These are phyloP conservation scores for Tonatia bakeri DNA, from an alignment of 2,113 vertebrate species.

Conservation along the genomic window DNA sequence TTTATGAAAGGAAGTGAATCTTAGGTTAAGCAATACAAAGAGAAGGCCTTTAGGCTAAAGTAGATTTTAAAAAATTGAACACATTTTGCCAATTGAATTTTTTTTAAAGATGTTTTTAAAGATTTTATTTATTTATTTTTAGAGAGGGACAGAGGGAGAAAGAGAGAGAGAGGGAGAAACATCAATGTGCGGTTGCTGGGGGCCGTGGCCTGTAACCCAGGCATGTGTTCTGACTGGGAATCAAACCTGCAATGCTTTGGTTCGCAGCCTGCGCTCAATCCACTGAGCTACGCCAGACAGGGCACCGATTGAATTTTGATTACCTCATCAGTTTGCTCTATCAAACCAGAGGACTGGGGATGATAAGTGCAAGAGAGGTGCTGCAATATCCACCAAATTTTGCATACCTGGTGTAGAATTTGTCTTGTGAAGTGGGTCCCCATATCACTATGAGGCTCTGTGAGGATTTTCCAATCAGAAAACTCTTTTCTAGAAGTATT, in stretches of 20 bases:
- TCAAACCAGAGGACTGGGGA: not conserved
- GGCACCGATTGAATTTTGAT: not conserved
- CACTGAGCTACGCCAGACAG: too few relatives aligned
- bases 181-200: too few relatives aligned
- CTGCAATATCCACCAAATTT: not conserved
- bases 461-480: not conserved
- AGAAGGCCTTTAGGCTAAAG: not conserved
- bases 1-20: not conserved
- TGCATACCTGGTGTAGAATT: not conserved
- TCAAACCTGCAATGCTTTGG: too few relatives aligned
- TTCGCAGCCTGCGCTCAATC: too few relatives aligned
- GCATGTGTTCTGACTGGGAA: too few relatives aligned
- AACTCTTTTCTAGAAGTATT: not conserved
- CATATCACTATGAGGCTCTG: not conserved
- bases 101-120: too few relatives aligned
- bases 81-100: not conserved
- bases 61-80: not conserved
- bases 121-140: too few relatives aligned
- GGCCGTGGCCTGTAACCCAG: too few relatives aligned
- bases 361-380: not conserved
- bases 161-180: too few relatives aligned
- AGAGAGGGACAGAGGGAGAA: too few relatives aligned
- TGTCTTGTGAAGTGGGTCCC: not conserved
- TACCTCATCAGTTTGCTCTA: not conserved
- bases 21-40: not conserved